A percentile compares a stretch with the other conserved stretches of the same genome.
Evolutionary conservation across 2,797 vertebrate genomes (phyloP).

Genomic region (Oophaga sylvatica): DNA sequence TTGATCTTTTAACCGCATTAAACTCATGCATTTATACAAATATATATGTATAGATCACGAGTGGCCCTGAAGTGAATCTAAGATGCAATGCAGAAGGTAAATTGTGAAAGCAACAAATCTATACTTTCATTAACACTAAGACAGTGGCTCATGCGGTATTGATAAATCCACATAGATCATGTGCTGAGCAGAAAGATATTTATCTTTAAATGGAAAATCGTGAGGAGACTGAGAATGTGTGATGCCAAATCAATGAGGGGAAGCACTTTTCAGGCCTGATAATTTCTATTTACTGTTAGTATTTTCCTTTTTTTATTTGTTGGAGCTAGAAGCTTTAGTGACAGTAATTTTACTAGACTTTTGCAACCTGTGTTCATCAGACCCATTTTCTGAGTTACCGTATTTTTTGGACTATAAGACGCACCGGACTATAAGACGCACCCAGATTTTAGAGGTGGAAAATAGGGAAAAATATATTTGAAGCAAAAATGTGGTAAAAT

Average conservation of each 20-base stretch:
- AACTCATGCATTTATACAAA: no score
- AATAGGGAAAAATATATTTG: no score
- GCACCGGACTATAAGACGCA: no score
- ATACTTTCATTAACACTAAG: conserved; percentile 48
- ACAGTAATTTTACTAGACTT: neutral
- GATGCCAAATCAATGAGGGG: conserved; percentile 14
- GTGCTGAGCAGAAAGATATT: conserved; percentile 44
- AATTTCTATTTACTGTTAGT: neutral
- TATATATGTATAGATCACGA: no score
- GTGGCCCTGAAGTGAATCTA: neutral
- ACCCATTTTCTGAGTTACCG: neutral
- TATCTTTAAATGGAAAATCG: conserved; percentile 48
- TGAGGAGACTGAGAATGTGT: conserved; percentile 35
- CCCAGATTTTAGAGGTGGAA: no score
- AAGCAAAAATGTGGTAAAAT: no score
- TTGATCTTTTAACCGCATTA: no score
- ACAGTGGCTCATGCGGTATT: conserved; percentile 19
- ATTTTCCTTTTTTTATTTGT: neutral
- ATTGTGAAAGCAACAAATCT: conserved; percentile 27
- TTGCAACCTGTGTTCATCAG: neutral
- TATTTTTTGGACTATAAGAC: no score
- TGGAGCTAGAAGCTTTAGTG: neutral
- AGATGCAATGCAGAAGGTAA: conserved; percentile 11
- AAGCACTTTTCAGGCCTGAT: conserved; percentile 15
- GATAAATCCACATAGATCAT: conserved; percentile 32